Evolutionary conservation across 2,888 invertebrate species (phyloP), one percentile per base, ranked within the genome.

Genomic region (Liopterus haemorrhoidalis): DNA sequence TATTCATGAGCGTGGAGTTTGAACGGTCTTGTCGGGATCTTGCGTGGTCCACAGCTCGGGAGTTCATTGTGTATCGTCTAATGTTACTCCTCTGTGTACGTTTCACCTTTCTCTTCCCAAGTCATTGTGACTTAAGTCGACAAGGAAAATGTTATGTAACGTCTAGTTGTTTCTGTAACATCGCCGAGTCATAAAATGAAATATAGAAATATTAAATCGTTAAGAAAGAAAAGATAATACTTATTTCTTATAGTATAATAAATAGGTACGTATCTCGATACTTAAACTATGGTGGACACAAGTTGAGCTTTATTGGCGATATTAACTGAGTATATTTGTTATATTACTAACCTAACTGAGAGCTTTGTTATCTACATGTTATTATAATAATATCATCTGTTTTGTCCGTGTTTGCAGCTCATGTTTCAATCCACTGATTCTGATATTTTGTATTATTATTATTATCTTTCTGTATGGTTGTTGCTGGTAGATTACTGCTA

Each of bases 51-150:
- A n/a, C n/a, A n/a, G n/a, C n/a, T n/a, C 58, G 62, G 60, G 60
- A 56, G 69, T 66, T 71, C 72, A 71, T 70, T 87, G 87, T 87
- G 86, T 86, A 83, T 85, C 85, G 85, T 86, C 85, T 85, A 83
- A 82, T 83, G 73, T 79, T 82, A n/a, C n/a, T n/a, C 83, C 85
- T 76, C 82, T 85, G 85, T 87, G 86, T 87, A 82, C 85, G 83
- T 85, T 82, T 81, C 71, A 80, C 79, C 78, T 75, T 61, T 63
- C 65, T 68, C 63, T 61, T 36, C 38, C 45, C 45, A 39, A 18
- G 39, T 45, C 45, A 37, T 27, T 31, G n/a, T 16, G 22, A 24
- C 25, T 9, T 37, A 24, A 9, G 14, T 4, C 21, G 22, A 22
- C 8, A 5, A 22, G 5, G 6, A 22, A 8, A 28, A 11, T 28